Base-by-base conservation (phyloP, 2,888 invertebrate species). In the Darwinula stevensoni region DNA sequence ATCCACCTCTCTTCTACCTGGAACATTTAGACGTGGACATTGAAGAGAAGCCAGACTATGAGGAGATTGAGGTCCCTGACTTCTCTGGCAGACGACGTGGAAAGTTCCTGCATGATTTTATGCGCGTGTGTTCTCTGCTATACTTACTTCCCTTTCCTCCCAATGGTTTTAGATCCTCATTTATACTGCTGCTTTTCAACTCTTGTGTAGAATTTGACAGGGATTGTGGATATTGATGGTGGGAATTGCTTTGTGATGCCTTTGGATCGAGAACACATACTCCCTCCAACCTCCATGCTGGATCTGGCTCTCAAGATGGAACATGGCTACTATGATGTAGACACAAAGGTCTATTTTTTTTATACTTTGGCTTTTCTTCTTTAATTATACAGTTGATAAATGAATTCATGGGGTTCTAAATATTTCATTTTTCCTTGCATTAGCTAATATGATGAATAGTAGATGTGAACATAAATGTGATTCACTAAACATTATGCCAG, bases 41-140 rank as follows among this genome's bases (percentile, higher is more conserved):
- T 29, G 62, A 64, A 30, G 59, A 62, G 16, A 68, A 70, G 39
- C 57, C 62, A 32, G 22, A 22, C 9, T 69, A 69, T 46, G 76
- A 84, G 49, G 38, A 41, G 50, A 75, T 91, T 42, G 65, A 72
- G 42, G 80, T 88, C 4, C 70, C 74, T 11, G 69, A 73, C 46
- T 75, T 76, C 46, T 65, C 65, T 37, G 69, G 72, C 39, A 78
- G 76, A 2, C 63, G 70, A 18, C 63, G 62, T 29, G 76, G 82
- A 33, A 63, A 74, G 38, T 84, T 86, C 47, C 67, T 88, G 42
- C 88, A 91, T 45, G 86, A 91, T 52, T 91, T 91, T 49, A 67
- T 66, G 40, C 62, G 64, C 41, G 65, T 65, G 45, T 45, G 57
- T 49, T 31, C 26, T 16, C 14, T 16, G 16, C 30, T 22, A 12